phyloP scores from a whole-genome alignment of 2,888 invertebrate species.

The Apoda limacodes region DNA sequence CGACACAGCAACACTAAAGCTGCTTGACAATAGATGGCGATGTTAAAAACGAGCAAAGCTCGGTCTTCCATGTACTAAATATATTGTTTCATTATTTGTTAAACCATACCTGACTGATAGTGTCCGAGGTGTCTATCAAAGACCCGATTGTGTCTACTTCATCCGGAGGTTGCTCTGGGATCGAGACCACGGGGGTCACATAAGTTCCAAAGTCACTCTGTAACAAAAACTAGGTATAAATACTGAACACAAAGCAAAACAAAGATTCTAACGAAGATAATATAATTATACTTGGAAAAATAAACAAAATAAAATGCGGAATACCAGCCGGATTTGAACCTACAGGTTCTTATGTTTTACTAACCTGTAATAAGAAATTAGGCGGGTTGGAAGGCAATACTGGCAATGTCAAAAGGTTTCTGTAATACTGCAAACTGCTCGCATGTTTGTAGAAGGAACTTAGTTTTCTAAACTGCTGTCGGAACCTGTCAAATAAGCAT shows the following conservation, averaged over 20 bases:
- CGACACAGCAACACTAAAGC: no score
- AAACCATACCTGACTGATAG: slow-evolving; percentile 51
- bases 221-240: slow-evolving; percentile 5
- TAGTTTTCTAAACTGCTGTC: slow-evolving; percentile 88
- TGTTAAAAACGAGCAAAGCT: no score
- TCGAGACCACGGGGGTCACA: slow-evolving; percentile 91
- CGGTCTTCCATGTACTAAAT: no score
- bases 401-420: slow-evolving; percentile 93
- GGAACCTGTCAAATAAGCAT: no score
- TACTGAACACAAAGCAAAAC: neutral
- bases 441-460: slow-evolving; percentile 94
- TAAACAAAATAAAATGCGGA: no score
- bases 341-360: neutral
- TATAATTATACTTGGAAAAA: neutral
- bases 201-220: slow-evolving; percentile 94
- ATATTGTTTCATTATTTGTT: no score
- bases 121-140: slow-evolving; percentile 77
- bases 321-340: no score
- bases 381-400: slow-evolving; percentile 93
- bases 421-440: slow-evolving; percentile 96
- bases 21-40: no score
- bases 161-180: slow-evolving; percentile 77
- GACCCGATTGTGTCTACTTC: slow-evolving; percentile 71
- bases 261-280: neutral
- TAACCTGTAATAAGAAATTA: slow-evolving; percentile 84